Base-by-base conservation (phyloP, 2,113 vertebrate genomes). In the Albula glossodonta region DNA sequence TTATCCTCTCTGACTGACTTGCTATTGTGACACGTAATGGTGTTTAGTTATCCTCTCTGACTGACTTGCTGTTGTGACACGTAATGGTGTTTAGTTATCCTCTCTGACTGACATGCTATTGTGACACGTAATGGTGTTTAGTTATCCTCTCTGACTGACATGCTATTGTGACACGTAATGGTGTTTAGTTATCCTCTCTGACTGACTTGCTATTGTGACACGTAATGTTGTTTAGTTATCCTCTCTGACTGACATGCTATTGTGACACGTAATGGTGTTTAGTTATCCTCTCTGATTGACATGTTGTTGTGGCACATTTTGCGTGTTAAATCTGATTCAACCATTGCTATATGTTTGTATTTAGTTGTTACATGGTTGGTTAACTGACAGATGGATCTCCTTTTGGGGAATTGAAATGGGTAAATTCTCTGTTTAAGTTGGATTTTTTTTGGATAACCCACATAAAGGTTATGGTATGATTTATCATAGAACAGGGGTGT, bases 291-390 rank as follows among this genome's bases (percentile, higher is more conserved):
- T 41, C 31, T 41, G 31, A 41, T 1, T 41, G 31, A 89, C 84
- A 87, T 80, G 49, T 78, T 89, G 49, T 85, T 78, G 86, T 80
- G 85, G 81, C 86, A 74, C 83, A 87, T 86, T 70, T 56, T 83
- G 83, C 82, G 84, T 82, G 50, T 85, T 82, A 87, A 91, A 87
- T 82, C 85, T 81, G 82, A 86, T 84, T 85, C 84, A 53, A 88
- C 90, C 89, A 78, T 86, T 66, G 78, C 88, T 91, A 84, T 89
- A 86, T 87, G 83, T 31, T 80, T 87, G 87, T 90, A 91, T 91
- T 92, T 88, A 84, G 81, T 88, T 51, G 92, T 92, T 91, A 82
- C 51, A 86, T 90, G 87, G 89, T 50, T 89, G 89, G 87, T 92
- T 90, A 91, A 86, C 86, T 89, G 25, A 74, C 70, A 74, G 70